These are phyloP conservation scores for cat (Felis catus) DNA, from an alignment of 2,113 vertebrate genomes.

Conservation along the genomic window F.catus_Fca126_mat1.0 CM031428.1:9167001-9167500, in stretches of 20 bases:
- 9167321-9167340: neutral
- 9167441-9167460: neutral
- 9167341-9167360: neutral
- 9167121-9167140: neutral
- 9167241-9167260: neutral
- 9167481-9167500: neutral
- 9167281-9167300: neutral
- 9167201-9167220: neutral
- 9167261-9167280: neutral
- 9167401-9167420: neutral
- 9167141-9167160: neutral
- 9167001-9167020: neutral
- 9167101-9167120: neutral
- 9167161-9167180: neutral
- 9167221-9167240: neutral
- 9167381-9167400: neutral
- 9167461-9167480: neutral
- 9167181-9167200: neutral
- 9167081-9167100: neutral
- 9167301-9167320: neutral
- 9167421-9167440: neutral
- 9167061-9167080: neutral
- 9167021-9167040: neutral
- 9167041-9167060: neutral
- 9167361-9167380: neutral